These are phyloP conservation scores for Sebastes iracundus DNA, from an alignment of 2,797 vertebrate species.

Conservation along the genomic window DNA sequence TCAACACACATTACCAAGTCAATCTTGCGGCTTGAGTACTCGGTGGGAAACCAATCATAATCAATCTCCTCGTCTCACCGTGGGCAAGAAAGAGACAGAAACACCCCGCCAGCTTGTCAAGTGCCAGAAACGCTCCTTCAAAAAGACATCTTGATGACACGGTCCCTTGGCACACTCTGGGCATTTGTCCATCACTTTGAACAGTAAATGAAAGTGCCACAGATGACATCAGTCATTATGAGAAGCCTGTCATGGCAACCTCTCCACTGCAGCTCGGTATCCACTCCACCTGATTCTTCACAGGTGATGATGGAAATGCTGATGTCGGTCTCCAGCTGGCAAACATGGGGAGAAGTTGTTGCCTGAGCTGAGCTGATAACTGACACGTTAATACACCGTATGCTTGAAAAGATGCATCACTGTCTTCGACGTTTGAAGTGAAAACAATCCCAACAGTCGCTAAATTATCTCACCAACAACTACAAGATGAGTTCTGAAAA, in stretches of 20 bases:
- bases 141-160: constrained; percentile 68
- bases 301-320: constrained; percentile 37
- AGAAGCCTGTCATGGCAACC: constrained; percentile 48
- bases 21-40: constrained; percentile 59
- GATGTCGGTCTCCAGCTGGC: constrained; percentile 16
- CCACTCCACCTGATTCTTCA: constrained; percentile 36
- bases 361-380: constrained; percentile 33
- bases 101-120: constrained; percentile 52
- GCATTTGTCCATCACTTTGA: constrained; percentile 73
- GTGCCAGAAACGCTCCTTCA: constrained; percentile 65
- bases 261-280: constrained; percentile 28
- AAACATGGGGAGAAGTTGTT: constrained; percentile 6
- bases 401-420: constrained; percentile 5
- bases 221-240: constrained; percentile 69
- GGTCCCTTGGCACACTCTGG: constrained; percentile 47
- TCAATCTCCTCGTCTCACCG: constrained; percentile 52
- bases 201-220: constrained; percentile 69
- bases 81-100: constrained; percentile 25
- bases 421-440: constrained; percentile 4
- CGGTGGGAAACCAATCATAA: constrained; percentile 68
- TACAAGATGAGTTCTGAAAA: constrained; percentile 8
- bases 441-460: neutral
- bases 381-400: constrained; percentile 4
- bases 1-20: constrained; percentile 71
- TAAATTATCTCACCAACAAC: constrained; percentile 10